Evolutionary conservation across 1,140 invertebrate genomes (phyloP), one percentile per base, ranked within the genome.

Genomic region (Drosophila parabipectinata): DNA sequence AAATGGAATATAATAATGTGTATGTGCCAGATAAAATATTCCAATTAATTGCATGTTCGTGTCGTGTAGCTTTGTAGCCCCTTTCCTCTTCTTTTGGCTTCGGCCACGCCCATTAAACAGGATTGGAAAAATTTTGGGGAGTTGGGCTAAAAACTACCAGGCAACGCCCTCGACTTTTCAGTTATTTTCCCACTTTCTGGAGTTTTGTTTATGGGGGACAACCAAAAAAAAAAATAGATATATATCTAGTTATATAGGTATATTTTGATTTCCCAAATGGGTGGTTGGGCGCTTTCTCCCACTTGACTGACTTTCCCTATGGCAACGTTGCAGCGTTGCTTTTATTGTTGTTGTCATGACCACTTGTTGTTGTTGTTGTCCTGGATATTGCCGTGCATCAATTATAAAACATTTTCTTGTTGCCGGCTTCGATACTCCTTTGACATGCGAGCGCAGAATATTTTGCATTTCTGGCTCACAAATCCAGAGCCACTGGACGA

Each of bases 141-240:
- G 21, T 47, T 18, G 44, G 44, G 3, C 21, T 18, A 34, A 28
- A 56, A 30, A 37, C 34, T 56, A 60, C 82, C 66, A 79, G 61
- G 82, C 83, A 87, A 87, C 82, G 66, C 82, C 82, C 82, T 79
- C 62, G 56, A 77, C 30, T 63, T 69, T 74, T 34, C 32, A 63
- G 58, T 75, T 60, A 26, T 41, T 53, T 44, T 62, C 52, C 61
- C 45, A 56, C 58, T 50, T 44, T 50, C 59, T 44, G 63, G 59
- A 83, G 66, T 88, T 44, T 87, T 85, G 79, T 87, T 85, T 87
- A 82, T 73, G 53, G 39, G 37, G 64, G 32, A 55, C 55, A 76
- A 76, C 56, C 72, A 74, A 28, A 41, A 37, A 53, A 18, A 18
- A 18, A 44, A 14, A 39, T 10, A 39, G 37, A n/a, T 10, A 39